Evolutionary conservation across 1,140 invertebrate species (phyloP).

Genomic region (Hydropsyche tenuis): DNA sequence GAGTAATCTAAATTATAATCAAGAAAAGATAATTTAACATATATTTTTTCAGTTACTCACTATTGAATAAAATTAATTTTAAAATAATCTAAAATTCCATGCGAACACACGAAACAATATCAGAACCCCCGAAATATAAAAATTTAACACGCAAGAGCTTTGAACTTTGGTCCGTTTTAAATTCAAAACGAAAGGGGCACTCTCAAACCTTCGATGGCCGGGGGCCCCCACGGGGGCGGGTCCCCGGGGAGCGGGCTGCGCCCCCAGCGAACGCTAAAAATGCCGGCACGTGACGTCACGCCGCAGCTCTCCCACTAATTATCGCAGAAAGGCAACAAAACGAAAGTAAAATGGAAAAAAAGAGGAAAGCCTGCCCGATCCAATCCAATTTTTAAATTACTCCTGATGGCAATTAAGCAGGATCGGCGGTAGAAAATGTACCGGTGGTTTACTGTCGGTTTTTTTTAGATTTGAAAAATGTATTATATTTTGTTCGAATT

Average conservation of each 20-base stretch:
- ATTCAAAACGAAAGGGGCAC: constrained; percentile 43
- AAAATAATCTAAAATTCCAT: neutral
- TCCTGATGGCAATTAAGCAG: too few relatives aligned
- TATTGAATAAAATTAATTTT: neutral
- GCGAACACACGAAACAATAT: neutral
- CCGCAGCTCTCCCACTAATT: constrained; percentile 41
- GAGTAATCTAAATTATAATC: too few relatives aligned
- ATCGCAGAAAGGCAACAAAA: constrained; percentile 6
- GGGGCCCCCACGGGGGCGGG: neutral
- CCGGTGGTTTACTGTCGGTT: too few relatives aligned
- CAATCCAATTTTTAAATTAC: too few relatives aligned
- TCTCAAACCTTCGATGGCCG: too few relatives aligned
- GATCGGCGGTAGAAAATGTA: too few relatives aligned
- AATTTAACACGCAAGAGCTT: constrained; percentile 14
- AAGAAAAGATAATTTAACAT: too few relatives aligned
- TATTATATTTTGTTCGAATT: too few relatives aligned
- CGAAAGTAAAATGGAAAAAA: too few relatives aligned
- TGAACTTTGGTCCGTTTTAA: constrained; percentile 47
- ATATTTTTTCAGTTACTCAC: too few relatives aligned
- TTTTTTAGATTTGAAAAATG: too few relatives aligned
- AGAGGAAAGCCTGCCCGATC: too few relatives aligned
- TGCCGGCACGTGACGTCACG: constrained; percentile 44
- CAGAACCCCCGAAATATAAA: neutral
- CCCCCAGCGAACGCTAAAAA: constrained; percentile 29
- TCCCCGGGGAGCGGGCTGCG: constrained; percentile 11